Base-by-base conservation (phyloP, 2,797 vertebrate genomes). In the Anguilla marmorata region DNA sequence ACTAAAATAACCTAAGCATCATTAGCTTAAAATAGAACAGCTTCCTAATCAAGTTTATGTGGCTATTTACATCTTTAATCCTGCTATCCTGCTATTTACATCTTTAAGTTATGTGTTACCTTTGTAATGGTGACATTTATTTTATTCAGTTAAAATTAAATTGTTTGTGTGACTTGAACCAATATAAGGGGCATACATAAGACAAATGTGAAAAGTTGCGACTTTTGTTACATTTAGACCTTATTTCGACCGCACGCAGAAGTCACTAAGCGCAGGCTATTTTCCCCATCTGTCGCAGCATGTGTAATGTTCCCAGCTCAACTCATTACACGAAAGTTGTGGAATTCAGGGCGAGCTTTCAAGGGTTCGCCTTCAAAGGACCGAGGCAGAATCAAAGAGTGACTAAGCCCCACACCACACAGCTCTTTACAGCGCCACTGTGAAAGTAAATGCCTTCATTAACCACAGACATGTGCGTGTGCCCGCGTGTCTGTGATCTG, bases 401-500 rank as follows among this genome's bases (percentile, higher is more conserved):
- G 37, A 63, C 52, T 83, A 21, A 83, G 33, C 72, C 86, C 86
- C 72, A 50, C n/a, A 45, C 4, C 66, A 54, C 50, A 30, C 7
- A 41, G n/a, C 54, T 24, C 54, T 33, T 33, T 41, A 19, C 50
- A 33, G 9, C 30, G 12, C 48, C 52, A 9, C 27, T 30, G 72
- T 33, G 45, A 37, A 87, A 56, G 27, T 58, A 37, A 79, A 60
- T 56, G 52, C 86, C 52, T 48, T 58, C 52, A 80, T 79, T 80
- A 87, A 58, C n/a, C 48, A 52, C 45, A 16, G 19, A 50, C 48
- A 24, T 82, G 79, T 86, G 82, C 90, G 27, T 93, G n/a, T 90
- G 58, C 90, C 2, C 85, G 58, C 76, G 72, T 9, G n/a, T 85
- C 27, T 60, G 14, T 74, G 24, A 41, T 66, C 48, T 84, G 48